Conservation (phyloP, 2,113 vertebrate genomes). For the Gambusia holbrooki region DNA sequence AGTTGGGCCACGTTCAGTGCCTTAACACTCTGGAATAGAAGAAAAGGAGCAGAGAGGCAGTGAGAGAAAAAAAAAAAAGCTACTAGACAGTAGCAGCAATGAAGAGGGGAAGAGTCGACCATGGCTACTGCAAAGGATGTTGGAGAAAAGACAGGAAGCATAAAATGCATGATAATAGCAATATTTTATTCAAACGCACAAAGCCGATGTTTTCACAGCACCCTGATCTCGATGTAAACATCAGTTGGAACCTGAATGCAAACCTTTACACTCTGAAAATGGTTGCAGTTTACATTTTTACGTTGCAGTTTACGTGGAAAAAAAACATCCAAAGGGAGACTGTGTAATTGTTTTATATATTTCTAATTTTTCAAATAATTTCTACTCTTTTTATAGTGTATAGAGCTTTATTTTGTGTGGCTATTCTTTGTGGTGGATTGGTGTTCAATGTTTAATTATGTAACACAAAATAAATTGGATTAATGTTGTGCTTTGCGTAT, state of each 20-base stretch:
- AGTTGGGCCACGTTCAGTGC: conserved; percentile 51
- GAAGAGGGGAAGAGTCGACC: conserved; percentile 4
- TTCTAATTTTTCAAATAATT: too few species aligned
- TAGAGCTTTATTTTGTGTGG: too few species aligned
- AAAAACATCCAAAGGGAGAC: not conserved
- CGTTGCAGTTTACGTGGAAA: too few species aligned
- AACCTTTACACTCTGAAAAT: not conserved
- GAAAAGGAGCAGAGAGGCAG: conserved; percentile 9
- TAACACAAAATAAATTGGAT: not conserved
- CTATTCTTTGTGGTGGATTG: not conserved
- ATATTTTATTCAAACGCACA: not conserved
- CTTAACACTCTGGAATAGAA: conserved; percentile 58
- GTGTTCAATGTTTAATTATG: not conserved
- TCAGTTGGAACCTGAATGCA: not conserved
- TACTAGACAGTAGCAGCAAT: conserved; percentile 21
- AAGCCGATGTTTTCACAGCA: not conserved
- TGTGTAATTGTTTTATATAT: not conserved
- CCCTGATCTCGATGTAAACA: not conserved
- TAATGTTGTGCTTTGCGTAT: too few species aligned
- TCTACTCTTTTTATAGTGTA: too few species aligned
- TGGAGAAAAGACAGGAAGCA: not conserved
- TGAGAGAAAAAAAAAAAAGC: too few species aligned
- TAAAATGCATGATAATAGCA: not conserved
- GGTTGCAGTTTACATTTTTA: not conserved
- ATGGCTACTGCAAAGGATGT: conserved; percentile 11